phyloP scores from a whole-genome alignment of 2,113 vertebrate genomes.

The Microtus pennsylvanicus region DNA sequence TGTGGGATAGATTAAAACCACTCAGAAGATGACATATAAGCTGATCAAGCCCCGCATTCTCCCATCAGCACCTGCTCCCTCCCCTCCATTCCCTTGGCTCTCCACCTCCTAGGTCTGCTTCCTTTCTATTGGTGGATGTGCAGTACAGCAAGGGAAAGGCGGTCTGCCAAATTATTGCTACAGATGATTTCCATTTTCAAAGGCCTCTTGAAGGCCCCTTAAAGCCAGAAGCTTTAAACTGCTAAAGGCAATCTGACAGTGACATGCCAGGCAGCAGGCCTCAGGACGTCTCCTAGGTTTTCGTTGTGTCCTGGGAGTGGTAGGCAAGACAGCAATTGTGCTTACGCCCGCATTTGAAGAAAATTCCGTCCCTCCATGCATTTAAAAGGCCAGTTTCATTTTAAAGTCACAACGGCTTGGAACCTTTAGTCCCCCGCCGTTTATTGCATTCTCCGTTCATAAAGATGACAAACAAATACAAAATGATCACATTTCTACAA shows the following conservation, averaged over 20 bases:
- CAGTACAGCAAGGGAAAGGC: too few species aligned
- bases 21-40: not conserved
- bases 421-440: not conserved
- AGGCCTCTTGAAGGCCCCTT: not conserved
- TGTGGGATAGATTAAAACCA: not conserved
- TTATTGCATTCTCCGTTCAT: not conserved
- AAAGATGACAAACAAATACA: conserved; percentile 18
- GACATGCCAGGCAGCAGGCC: not conserved
- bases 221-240: not conserved
- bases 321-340: not conserved
- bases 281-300: not conserved
- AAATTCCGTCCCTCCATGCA: not conserved
- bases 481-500: conserved; percentile 17
- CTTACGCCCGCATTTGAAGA: not conserved
- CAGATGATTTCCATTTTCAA: conserved; percentile 48
- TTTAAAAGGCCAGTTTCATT: not conserved
- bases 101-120: not conserved
- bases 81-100: not conserved
- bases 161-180: not conserved
- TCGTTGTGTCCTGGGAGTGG: not conserved
- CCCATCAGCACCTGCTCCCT: not conserved
- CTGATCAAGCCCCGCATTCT: not conserved
- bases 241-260: conserved; percentile 3
- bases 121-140: not conserved
- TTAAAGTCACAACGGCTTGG: not conserved